A percentile compares a stretch with the other conserved stretches of the same genome.
Conservation (phyloP, 2,888 invertebrate species). For the Drosophila leonis region DNA sequence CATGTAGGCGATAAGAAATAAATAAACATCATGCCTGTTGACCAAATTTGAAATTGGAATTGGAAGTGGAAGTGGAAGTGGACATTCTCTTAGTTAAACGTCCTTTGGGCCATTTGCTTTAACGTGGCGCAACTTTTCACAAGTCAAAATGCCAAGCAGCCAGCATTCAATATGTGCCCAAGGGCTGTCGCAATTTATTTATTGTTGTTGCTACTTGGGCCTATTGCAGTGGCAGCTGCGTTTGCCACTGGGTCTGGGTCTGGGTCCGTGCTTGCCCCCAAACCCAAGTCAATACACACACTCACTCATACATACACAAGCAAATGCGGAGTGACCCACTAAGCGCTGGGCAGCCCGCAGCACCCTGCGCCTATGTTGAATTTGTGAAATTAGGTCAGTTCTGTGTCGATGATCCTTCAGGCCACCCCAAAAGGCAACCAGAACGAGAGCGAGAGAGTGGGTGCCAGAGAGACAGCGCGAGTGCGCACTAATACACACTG, state of each 20-base stretch:
- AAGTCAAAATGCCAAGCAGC: conserved; percentile 51
- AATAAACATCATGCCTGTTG: conserved; percentile 8
- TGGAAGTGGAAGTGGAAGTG: background rate
- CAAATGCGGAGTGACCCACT: conserved; percentile 66
- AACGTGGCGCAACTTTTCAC: conserved; percentile 27
- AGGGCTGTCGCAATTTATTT: conserved; percentile 59
- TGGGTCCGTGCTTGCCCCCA: conserved; percentile 26
- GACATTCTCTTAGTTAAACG: conserved; percentile 37
- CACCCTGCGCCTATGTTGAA: conserved; percentile 81
- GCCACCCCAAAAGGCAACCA: conserved; percentile 62
- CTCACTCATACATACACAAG: background rate
- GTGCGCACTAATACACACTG: conserved; percentile 67
- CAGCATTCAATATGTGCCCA: conserved; percentile 50
- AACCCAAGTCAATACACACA: conserved; percentile 44
- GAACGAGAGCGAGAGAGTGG: conserved; percentile 20
- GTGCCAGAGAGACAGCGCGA: conserved; percentile 60
- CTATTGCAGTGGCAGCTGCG: conserved; percentile 49
- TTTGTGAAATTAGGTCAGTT: conserved; percentile 85
- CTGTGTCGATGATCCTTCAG: conserved; percentile 86
- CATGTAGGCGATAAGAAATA: background rate
- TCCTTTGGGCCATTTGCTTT: conserved; percentile 30
- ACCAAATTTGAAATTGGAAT: background rate
- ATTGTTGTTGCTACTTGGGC: conserved; percentile 48
- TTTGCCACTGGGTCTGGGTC: conserved; percentile 33
- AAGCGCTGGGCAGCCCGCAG: conserved; percentile 53